Conservation (phyloP, 2,888 invertebrate genomes). For the Sminthurinus aureus region DNA sequence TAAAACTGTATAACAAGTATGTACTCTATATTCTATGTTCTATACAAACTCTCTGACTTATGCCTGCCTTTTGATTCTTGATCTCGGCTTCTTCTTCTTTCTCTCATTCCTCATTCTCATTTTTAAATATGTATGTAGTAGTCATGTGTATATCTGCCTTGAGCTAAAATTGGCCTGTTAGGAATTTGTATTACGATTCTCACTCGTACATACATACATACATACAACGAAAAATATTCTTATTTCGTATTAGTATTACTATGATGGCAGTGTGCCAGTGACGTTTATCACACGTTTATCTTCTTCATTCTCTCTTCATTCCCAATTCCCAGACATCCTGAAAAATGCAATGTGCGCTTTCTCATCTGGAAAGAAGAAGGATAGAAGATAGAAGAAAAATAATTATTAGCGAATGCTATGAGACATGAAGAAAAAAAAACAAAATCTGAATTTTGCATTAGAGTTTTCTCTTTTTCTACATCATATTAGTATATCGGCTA, state of each 20-base stretch:
- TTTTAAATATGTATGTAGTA: not conserved
- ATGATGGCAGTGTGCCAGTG: conserved; percentile 16
- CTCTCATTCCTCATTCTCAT: too few species aligned
- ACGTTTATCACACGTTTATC: conserved; percentile 13
- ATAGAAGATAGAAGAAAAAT: too few species aligned
- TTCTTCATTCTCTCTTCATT: conserved; percentile 16
- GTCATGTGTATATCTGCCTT: not conserved
- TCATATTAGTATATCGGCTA: too few species aligned
- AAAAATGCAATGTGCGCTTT: not conserved
- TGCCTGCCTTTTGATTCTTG: not conserved
- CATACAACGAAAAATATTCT: too few species aligned
- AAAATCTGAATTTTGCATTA: too few species aligned
- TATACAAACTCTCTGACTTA: not conserved
- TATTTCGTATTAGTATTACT: not conserved
- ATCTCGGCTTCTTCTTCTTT: too few species aligned
- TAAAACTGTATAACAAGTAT: not conserved
- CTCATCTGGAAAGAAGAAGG: not conserved
- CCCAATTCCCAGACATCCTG: not conserved
- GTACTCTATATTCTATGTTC: not conserved
- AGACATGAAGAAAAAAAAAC: too few species aligned
- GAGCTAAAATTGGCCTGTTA: conserved; percentile 25
- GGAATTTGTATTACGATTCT: not conserved
- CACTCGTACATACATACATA: not conserved
- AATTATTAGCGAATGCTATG: too few species aligned
- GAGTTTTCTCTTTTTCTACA: too few species aligned